Percentiles rank a stretch among this genome's conserved stretches.
Conservation (phyloP, 2,797 vertebrate genomes). For the Choloepus didactylus region DNA sequence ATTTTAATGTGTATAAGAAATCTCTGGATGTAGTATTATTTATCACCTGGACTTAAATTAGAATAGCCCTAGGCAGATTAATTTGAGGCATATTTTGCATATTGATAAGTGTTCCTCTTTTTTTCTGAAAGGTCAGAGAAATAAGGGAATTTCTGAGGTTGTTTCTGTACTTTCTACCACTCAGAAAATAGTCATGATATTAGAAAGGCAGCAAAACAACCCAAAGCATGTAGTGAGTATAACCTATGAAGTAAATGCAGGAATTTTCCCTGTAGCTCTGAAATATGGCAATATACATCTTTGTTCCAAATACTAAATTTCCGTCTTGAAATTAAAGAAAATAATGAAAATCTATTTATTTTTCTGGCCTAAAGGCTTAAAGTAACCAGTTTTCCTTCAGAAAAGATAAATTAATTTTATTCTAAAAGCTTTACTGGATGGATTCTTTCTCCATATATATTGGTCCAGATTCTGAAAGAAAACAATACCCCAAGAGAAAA, state of each 20-base stretch:
- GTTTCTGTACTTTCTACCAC: not conserved
- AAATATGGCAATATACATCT: not conserved
- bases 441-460: not conserved
- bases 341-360: not conserved
- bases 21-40: not conserved
- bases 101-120: conserved; percentile 55
- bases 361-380: not conserved
- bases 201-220: conserved; percentile 7
- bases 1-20: conserved; percentile 42
- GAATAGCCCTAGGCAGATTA: conserved; percentile 33
- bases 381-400: not conserved
- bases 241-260: not conserved
- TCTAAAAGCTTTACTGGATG: not conserved
- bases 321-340: not conserved
- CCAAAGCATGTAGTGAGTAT: not conserved
- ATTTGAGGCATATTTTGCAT: not conserved
- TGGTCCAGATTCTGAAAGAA: not conserved
- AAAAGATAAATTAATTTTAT: not conserved
- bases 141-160: conserved; percentile 48
- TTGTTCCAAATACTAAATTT: conserved; percentile 24
- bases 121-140: conserved; percentile 55
- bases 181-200: not conserved
- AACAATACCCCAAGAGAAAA: not conserved
- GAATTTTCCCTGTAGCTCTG: not conserved
- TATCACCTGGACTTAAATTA: not conserved